Base-by-base conservation (phyloP, 1,140 invertebrate genomes). In the Cyclina sinensis region DNA sequence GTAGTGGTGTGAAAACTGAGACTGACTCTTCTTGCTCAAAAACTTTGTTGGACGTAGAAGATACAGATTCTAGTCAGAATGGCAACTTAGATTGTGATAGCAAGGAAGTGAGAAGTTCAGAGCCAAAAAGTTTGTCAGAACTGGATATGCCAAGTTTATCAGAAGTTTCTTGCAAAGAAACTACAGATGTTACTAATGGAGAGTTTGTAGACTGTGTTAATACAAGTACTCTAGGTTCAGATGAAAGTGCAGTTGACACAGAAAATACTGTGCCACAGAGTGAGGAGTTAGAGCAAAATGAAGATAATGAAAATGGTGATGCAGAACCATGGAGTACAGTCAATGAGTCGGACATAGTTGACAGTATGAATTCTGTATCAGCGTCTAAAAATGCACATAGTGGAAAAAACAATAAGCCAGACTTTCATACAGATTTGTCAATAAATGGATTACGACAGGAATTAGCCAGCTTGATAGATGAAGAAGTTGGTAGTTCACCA, bases 401-500 rank as follows among this genome's bases (percentile, higher is more conserved):
- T 57, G 54, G 89, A 62, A 79, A 46, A 16, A 65, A 57, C 27
- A 78, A 85, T 48, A 92, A 94, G 78, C 94, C 94, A 27, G 93
- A 94, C 51, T 94, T 95, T 78, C 92, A 94, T 86, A 92, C 93
- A 14, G 91, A 92, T 48, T 88, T 95, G 1, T 92, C 93, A 46
- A 86, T 94, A 48, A 95, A 95, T 92, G 94, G 94, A 74, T 89
- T 95, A 68, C 93, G 92, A 30, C 91, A 93, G 70, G 94, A 95
- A 78, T 87, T 95, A 68, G 94, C 94, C n/a, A 95, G 91, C 90
- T 74, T 92, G 1, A 86, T 92, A 24, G 91, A 88, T 62, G 86
- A 88, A 24, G 86, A 74, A 62, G 68, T 16, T 7, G 46, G 46
- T 35, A 78, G 74, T 78, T 46, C 46, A 18, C 27, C 74, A 48